A percentile compares a stretch with the other conserved stretches of the same genome.
Conservation (phyloP, 2,888 invertebrate genomes). For the Drosophila monieri region DNA sequence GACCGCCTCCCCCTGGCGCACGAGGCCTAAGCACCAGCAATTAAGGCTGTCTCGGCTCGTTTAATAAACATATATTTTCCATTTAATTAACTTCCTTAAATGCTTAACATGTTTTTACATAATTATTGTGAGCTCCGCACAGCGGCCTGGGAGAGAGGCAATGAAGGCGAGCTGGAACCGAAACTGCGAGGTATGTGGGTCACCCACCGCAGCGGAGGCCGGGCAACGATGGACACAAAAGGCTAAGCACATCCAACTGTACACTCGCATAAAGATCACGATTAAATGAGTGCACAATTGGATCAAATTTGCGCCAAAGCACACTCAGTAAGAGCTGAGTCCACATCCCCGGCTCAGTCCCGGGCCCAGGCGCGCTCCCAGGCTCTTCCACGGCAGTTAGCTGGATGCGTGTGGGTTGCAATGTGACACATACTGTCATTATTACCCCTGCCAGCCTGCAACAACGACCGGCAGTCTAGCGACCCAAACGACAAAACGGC, state of each 20-base stretch:
- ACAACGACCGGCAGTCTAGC: conserved; percentile 31
- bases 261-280: conserved; percentile 81
- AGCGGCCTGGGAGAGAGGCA: conserved; percentile 40
- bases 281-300: conserved; percentile 81
- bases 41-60: conserved; percentile 62
- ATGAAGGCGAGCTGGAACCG: conserved; percentile 25
- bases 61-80: conserved; percentile 70
- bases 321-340: conserved; percentile 37
- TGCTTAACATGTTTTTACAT: conserved; percentile 70
- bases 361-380: conserved; percentile 15
- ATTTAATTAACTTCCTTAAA: conserved; percentile 77
- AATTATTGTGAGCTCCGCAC: conserved; percentile 59
- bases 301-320: conserved; percentile 81
- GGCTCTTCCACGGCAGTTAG: conserved; percentile 57
- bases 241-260: conserved; percentile 81
- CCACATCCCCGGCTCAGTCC: conserved; percentile 43
- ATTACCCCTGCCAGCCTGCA: conserved; percentile 79
- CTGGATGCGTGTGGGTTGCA: conserved; percentile 82
- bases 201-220: conserved; percentile 55
- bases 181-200: conserved; percentile 64
- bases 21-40: conserved; percentile 41
- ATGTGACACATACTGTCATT: conserved; percentile 82
- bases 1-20: conserved; percentile 41
- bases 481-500: conserved; percentile 32
- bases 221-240: conserved; percentile 69